These are phyloP conservation scores for Phylloscopus collybita DNA, from an alignment of 2,797 vertebrate genomes.

Conservation along the genomic window DNA sequence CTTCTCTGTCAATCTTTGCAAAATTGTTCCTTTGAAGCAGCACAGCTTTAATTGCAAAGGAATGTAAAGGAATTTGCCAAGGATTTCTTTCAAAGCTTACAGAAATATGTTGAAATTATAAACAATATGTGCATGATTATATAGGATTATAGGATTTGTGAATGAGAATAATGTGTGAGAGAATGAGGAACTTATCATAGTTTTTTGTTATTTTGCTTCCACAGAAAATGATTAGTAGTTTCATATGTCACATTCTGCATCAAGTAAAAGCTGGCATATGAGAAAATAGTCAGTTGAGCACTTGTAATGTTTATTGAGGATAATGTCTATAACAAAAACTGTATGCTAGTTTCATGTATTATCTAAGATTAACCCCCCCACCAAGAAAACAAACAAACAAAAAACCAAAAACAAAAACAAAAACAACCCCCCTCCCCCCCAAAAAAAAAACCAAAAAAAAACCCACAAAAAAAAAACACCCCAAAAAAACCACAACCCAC, in stretches of 20 bases:
- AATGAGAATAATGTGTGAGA: neutral
- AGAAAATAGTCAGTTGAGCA: neutral
- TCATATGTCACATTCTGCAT: neutral
- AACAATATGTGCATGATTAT: neutral
- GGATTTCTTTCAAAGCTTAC: neutral
- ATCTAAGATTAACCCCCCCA: neutral
- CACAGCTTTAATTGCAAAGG: neutral
- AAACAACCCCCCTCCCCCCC: too few relatives aligned
- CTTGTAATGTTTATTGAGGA: neutral
- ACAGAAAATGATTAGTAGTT: neutral
- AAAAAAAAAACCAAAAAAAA: too few relatives aligned
- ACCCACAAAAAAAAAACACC: too few relatives aligned
- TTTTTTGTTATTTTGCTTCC: slow-evolving; percentile 5
- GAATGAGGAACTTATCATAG: neutral
- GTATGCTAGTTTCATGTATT: neutral
- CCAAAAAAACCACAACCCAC: neutral
- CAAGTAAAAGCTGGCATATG: neutral
- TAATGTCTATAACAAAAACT: neutral
- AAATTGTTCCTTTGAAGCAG: neutral
- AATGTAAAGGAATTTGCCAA: slow-evolving; percentile 3
- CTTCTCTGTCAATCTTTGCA: neutral
- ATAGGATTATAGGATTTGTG: slow-evolving; percentile 3
- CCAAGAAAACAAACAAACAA: too few relatives aligned
- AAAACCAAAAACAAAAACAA: too few relatives aligned
- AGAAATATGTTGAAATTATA: slow-evolving; percentile 9